Evolutionary conservation across 2,888 invertebrate species (phyloP), one percentile per base, ranked within the genome.

Genomic region (Agrochola macilenta): DNA sequence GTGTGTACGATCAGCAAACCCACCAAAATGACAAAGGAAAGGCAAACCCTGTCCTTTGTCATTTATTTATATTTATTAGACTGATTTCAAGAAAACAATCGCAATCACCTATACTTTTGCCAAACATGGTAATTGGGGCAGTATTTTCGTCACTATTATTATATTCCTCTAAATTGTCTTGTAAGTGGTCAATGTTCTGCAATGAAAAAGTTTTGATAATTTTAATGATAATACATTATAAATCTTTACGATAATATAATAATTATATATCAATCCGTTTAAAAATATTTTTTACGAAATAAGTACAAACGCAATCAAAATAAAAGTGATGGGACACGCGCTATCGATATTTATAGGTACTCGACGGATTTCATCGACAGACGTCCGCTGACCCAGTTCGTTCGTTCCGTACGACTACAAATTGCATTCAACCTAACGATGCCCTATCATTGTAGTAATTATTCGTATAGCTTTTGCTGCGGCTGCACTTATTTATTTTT

Each of bases 351-450:
- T 81, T 76, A 78, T 80, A 57, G 17, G 20, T 46, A 5, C 66
- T 81, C 60, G 64, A 73, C 65, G 43, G 77, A 81, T 83, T 88
- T 82, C 74, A 86, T 69, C 78, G 74, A 74, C 81, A 75, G 64
- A 57, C 65, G 75, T 80, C 78, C 74, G 65, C 54, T 87, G 88
- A 88, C 88, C 88, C 63, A 89, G 80, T 83, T 89, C 58, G 35
- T 60, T 64, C 75, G 75, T 66, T 79, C 76, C 77, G 70, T 78
- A 83, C 82, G 84, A 87, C 78, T 81, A 78, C 76, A 84, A 83
- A 83, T 83, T 88, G 87, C 81, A 82, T 83, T 76, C 74, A n/a
- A 74, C 66, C 79, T 82, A 85, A 86, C 74, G 80, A 82, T 76
- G 69, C 72, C 66, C 82, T 75, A 84, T 81, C 75, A 85, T 80